Evolutionary conservation across 2,797 vertebrate species (phyloP), one percentile per base, ranked within the genome.

Genomic region (Rhadinocentrus ornatus): DNA sequence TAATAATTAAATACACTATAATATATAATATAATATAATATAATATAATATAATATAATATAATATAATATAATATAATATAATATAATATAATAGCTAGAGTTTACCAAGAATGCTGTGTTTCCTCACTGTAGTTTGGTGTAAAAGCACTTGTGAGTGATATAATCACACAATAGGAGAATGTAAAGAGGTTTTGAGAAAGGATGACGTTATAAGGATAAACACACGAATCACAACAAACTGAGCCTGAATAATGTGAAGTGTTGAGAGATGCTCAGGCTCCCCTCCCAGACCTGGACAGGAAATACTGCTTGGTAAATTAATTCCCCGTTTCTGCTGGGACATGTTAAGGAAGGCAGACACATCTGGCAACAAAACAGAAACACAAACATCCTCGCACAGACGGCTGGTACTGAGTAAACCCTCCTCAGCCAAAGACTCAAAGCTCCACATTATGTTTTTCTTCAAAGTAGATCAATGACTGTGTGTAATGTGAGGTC

Each of bases 261-360:
- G 34, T 24, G 53, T 26, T 65, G 29, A 55, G 18, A 59, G 26
- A 20, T 6, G 2, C 56, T 13, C 27, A 32, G 57, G 69, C 39
- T 39, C 18, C 15, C 27, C 27, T 62, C 31, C 48, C 32, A 60
- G 48, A 74, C 67, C 9, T 9, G 22, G 58, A 69, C 31, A 63
- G 66, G 57, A 79, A 80, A 71, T 35, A 58, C 37, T 64, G 56
- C 56, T 48, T 26, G 73, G 20, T 53, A 41, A 60, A 73, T 77
- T 67, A 27, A 65, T 64, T 67, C 54, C 12, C n/a, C 56, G 71
- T 32, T 66, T 84, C 64, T 86, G 80, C 74, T 44, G 34, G 54
- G 66, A 73, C 62, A 69, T 48, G 77, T 75, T 50, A 29, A 65
- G 66, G 56, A 70, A 63, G 58, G 32, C 35, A 31, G 46, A 63